These are phyloP conservation scores for Diacarnus erythraeanus DNA, from an alignment of 37 sponge, comb jelly and placozoan genomes.

Conservation along the genomic window DNA sequence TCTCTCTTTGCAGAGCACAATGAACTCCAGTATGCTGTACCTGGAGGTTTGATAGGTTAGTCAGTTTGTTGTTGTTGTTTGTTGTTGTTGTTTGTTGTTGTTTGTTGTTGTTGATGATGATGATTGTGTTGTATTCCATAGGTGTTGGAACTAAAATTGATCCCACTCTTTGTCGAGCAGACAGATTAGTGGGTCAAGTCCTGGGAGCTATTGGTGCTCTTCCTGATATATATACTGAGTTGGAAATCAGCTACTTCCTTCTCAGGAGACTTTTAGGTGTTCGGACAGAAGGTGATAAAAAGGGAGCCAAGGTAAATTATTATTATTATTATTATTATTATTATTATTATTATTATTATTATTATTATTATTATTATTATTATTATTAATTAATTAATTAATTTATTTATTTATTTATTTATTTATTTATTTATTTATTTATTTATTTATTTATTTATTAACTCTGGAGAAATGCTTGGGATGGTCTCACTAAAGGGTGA, in stretches of 20 bases:
- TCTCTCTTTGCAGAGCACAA: slow-evolving; percentile 93
- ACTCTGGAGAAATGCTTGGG: no score
- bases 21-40: slow-evolving; percentile 95
- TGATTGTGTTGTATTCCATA: no score
- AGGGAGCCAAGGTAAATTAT: slow-evolving; percentile 86
- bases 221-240: slow-evolving; percentile 89
- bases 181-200: slow-evolving; percentile 95
- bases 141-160: slow-evolving; percentile 98
- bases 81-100: no score
- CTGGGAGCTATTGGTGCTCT: slow-evolving; percentile 89
- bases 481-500: no score
- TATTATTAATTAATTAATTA: neutral
- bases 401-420: neutral
- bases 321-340: neutral
- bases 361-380: neutral
- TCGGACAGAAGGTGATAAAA: slow-evolving; percentile 92
- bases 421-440: neutral
- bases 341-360: neutral
- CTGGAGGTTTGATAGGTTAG: slow-evolving; percentile 93
- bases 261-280: slow-evolving; percentile 90
- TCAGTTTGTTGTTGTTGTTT: no score
- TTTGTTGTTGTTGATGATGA: no score
- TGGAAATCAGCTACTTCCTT: slow-evolving; percentile 94
- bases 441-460: neutral
- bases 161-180: slow-evolving; percentile 94